phyloP scores from a whole-genome alignment of 2,113 vertebrate genomes.

The Proterorhinus semilunaris region DNA sequence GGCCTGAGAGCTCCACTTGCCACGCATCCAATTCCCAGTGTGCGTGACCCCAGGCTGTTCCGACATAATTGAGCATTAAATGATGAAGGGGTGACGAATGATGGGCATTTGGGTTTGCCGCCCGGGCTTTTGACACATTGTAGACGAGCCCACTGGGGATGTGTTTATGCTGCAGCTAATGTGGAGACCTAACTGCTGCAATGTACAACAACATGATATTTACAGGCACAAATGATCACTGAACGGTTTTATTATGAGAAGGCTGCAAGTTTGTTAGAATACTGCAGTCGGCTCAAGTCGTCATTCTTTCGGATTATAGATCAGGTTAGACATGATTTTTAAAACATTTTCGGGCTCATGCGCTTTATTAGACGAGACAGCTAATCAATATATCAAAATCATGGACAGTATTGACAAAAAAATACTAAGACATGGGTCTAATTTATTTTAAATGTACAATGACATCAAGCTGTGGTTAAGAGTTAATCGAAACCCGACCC shows the following conservation, averaged over 20 bases:
- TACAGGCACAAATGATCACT: conserved; percentile 15
- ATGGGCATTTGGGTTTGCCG: conserved; percentile 49
- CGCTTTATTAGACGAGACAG: not conserved
- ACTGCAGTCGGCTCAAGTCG: not conserved
- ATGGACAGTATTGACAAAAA: too few relatives aligned
- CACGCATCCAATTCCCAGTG: conserved; percentile 59
- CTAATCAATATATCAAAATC: too few relatives aligned
- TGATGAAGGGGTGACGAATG: conserved; percentile 64
- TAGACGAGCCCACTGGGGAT: conserved; percentile 33
- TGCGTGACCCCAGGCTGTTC: conserved; percentile 65
- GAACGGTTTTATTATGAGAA: conserved; percentile 24
- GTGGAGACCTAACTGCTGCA: conserved; percentile 26
- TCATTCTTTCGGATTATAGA: not conserved
- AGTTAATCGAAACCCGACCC: too few relatives aligned
- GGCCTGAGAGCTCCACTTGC: conserved; percentile 57
- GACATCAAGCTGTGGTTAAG: too few relatives aligned
- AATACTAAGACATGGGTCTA: not conserved
- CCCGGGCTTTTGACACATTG: conserved; percentile 58
- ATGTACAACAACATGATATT: conserved; percentile 1
- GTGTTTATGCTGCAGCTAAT: conserved; percentile 26
- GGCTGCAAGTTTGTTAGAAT: not conserved
- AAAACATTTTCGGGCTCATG: too few relatives aligned
- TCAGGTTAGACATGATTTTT: not conserved
- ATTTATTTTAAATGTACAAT: not conserved
- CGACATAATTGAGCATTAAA: conserved; percentile 73